Conservation (phyloP, 2,888 invertebrate species). For the Ecliptopera silaceata region DNA sequence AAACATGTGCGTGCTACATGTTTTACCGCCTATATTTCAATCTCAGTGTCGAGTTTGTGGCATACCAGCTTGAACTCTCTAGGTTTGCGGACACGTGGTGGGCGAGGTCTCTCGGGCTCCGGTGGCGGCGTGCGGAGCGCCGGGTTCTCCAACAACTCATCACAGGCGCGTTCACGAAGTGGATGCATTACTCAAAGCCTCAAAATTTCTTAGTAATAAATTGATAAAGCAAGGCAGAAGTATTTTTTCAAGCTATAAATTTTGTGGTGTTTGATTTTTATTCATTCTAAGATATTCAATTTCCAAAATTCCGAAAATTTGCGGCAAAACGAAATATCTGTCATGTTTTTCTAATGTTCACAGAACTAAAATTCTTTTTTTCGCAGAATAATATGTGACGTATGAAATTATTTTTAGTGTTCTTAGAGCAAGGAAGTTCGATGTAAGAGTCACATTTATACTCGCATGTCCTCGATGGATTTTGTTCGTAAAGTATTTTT, state of each 20-base stretch:
- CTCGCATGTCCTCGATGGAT: no score
- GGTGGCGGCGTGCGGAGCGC: constrained; percentile 65
- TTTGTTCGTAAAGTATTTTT: no score
- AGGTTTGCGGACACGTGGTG: constrained; percentile 62
- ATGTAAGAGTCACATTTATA: no score
- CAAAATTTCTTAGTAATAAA: neutral
- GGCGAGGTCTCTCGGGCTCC: constrained; percentile 63
- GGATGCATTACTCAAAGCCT: constrained; percentile 57
- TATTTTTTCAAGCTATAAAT: neutral
- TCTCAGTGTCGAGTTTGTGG: no score
- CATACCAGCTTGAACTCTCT: constrained; percentile 67
- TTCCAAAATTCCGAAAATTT: constrained; percentile 11
- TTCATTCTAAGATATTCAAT: constrained; percentile 1
- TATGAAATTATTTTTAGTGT: no score
- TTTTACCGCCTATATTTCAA: no score
- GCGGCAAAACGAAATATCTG: constrained; percentile 9
- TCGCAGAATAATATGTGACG: no score
- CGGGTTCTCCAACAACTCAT: constrained; percentile 60
- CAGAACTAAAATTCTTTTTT: neutral
- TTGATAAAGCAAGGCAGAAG: no score
- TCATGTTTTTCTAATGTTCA: constrained; percentile 11
- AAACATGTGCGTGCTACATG: no score
- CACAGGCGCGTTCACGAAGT: constrained; percentile 57
- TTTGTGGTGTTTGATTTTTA: neutral
- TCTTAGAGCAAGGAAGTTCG: no score